phyloP scores from a whole-genome alignment of 2,797 vertebrate species.

The Phrynocephalus vlangalii region DNA sequence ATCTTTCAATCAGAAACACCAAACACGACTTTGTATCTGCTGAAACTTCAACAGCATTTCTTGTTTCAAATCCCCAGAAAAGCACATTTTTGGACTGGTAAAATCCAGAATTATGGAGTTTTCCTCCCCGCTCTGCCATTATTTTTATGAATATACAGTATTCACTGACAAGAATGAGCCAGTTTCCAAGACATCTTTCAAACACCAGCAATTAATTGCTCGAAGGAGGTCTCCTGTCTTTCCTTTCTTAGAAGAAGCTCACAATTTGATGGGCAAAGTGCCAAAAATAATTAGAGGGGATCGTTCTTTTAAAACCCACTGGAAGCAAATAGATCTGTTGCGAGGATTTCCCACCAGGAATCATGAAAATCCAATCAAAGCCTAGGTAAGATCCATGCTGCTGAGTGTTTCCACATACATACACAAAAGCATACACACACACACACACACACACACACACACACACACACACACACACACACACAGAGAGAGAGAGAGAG shows the following conservation, averaged over 20 bases:
- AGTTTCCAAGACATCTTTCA: conserved; percentile 84
- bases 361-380: conserved; percentile 73
- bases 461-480: not conserved
- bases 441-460: not conserved
- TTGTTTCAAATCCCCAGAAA: conserved; percentile 64
- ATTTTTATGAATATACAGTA: conserved; percentile 67
- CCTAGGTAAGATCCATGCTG: conserved; percentile 63
- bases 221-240: conserved; percentile 77
- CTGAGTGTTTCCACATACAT: conserved; percentile 33
- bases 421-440: conserved; percentile 34
- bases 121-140: conserved; percentile 63
- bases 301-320: conserved; percentile 65
- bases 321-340: conserved; percentile 73
- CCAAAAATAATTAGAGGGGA: conserved; percentile 80
- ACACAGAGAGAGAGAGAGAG: too few relatives aligned
- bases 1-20: conserved; percentile 36
- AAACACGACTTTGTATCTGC: conserved; percentile 51
- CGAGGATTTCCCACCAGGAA: conserved; percentile 76
- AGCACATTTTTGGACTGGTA: conserved; percentile 60
- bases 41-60: conserved; percentile 58
- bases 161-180: conserved; percentile 76
- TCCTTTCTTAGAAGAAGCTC: conserved; percentile 77
- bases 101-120: conserved; percentile 69
- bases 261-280: conserved; percentile 80
- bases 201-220: conserved; percentile 70